Percentiles rank a stretch among this genome's conserved stretches.
Evolutionary conservation across 2,113 vertebrate species (phyloP).

Genomic region (Paramormyrops kingsleyae): DNA sequence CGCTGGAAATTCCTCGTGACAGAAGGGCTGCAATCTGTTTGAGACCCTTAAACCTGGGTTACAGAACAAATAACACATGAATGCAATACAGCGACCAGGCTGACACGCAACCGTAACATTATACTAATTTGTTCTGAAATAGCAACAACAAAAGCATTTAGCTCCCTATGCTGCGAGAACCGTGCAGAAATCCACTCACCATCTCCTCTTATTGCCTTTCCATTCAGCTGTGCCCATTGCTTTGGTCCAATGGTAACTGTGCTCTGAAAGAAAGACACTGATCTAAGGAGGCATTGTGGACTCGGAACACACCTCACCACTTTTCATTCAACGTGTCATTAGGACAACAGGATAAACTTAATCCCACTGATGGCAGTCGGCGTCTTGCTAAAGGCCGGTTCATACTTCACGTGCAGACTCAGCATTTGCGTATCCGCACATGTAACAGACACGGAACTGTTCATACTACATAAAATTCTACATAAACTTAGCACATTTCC

Average conservation of each 20-base stretch:
- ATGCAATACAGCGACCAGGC: background rate
- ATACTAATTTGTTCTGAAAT: background rate
- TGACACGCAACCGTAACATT: background rate
- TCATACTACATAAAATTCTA: background rate
- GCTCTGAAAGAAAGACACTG: slow-evolving; percentile 62
- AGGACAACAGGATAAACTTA: background rate
- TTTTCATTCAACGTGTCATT: background rate
- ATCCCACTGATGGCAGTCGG: background rate
- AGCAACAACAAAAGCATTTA: background rate
- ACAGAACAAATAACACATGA: background rate
- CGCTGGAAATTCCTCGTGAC: slow-evolving; percentile 99
- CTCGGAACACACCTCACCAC: background rate
- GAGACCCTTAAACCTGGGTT: slow-evolving; percentile 93
- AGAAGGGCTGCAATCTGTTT: slow-evolving; percentile 99
- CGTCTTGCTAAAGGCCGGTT: background rate
- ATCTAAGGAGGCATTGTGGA: background rate
- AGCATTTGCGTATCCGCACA: background rate
- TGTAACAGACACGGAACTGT: background rate
- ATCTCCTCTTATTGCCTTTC: slow-evolving; percentile 94
- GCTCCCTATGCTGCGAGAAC: background rate
- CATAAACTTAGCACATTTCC: background rate
- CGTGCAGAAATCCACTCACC: slow-evolving; percentile 63
- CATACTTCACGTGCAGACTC: background rate
- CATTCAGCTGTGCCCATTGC: slow-evolving; percentile 99
- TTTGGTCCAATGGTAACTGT: slow-evolving; percentile 98